Evolutionary conservation across 2,888 invertebrate genomes (phyloP).

Genomic region (Lycaena phlaeas): DNA sequence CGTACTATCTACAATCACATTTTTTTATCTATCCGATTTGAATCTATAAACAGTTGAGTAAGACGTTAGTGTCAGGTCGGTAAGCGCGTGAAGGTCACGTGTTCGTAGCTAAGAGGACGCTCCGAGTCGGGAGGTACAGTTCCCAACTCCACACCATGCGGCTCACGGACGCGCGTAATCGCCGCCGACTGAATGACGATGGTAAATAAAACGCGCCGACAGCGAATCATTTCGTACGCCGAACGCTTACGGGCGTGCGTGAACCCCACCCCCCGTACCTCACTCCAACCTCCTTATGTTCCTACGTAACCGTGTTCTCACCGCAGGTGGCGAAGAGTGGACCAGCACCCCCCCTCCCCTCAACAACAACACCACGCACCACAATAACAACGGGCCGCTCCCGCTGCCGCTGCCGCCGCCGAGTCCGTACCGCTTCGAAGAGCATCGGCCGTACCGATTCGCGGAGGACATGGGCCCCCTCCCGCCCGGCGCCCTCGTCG

Average conservation of each 20-base stretch:
- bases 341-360: constrained; percentile 64
- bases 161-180: constrained; percentile 59
- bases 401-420: constrained; percentile 65
- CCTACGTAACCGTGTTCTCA: constrained; percentile 73
- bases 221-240: constrained; percentile 39
- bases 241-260: constrained; percentile 45
- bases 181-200: constrained; percentile 40
- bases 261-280: constrained; percentile 29
- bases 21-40: constrained; percentile 20
- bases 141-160: constrained; percentile 42
- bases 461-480: constrained; percentile 84
- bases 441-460: constrained; percentile 86
- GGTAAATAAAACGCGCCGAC: constrained; percentile 43
- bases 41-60: constrained; percentile 2
- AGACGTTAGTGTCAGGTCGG: constrained; percentile 11
- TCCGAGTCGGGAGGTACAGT: constrained; percentile 34
- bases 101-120: background rate
- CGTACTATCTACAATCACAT: constrained; percentile 25
- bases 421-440: constrained; percentile 85
- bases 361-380: constrained; percentile 71
- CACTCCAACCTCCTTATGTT: constrained; percentile 83
- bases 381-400: constrained; percentile 67
- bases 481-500: constrained; percentile 87
- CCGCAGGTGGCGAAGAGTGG: constrained; percentile 69
- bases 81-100: background rate